Evolutionary conservation across 2,797 vertebrate species (phyloP).

Genomic region (Ctenochaetus hawaiiensis): DNA sequence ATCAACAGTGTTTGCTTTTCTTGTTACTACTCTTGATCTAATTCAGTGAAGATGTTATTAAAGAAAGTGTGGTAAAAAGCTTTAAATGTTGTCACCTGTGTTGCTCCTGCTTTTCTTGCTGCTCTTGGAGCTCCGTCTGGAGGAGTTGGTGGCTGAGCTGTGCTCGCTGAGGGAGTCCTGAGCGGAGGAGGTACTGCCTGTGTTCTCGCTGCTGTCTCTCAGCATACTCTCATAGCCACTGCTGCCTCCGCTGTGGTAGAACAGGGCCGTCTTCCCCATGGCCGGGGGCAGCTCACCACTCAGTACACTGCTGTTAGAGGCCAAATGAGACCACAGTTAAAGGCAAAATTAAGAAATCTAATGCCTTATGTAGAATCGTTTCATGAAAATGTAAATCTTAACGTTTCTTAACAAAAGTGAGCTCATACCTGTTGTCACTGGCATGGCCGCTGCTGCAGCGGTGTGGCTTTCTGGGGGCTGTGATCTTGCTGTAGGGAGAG

Average conservation of each 20-base stretch:
- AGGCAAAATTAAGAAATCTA: not conserved
- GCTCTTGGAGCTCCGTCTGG: slow-evolving; percentile 92
- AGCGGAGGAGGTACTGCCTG: slow-evolving; percentile 93
- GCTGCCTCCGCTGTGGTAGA: slow-evolving; percentile 98
- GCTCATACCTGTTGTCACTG: slow-evolving; percentile 90
- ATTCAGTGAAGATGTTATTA: not conserved
- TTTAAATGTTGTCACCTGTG: slow-evolving; percentile 83
- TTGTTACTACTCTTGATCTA: not conserved
- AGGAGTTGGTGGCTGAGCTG: slow-evolving; percentile 91
- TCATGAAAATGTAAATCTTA: not conserved
- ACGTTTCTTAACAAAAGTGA: slow-evolving; percentile 2
- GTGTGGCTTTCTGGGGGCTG: slow-evolving; percentile 93
- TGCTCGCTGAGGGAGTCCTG: slow-evolving; percentile 98
- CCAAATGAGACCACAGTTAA: slow-evolving; percentile 12
- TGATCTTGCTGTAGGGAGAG: slow-evolving; percentile 98
- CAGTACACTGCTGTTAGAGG: slow-evolving; percentile 89
- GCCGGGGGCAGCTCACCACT: slow-evolving; percentile 96
- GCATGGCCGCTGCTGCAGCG: slow-evolving; percentile 95
- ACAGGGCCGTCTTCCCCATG: slow-evolving; percentile 97
- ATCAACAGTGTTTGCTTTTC: not conserved
- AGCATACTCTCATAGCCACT: slow-evolving; percentile 99
- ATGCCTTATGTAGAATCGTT: not conserved
- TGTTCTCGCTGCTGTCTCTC: slow-evolving; percentile 97
- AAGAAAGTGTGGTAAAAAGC: not conserved
- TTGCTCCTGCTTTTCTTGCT: slow-evolving; percentile 94